Evolutionary conservation across 1,140 invertebrate species (phyloP).

Genomic region (Philopotamus ludificatus): DNA sequence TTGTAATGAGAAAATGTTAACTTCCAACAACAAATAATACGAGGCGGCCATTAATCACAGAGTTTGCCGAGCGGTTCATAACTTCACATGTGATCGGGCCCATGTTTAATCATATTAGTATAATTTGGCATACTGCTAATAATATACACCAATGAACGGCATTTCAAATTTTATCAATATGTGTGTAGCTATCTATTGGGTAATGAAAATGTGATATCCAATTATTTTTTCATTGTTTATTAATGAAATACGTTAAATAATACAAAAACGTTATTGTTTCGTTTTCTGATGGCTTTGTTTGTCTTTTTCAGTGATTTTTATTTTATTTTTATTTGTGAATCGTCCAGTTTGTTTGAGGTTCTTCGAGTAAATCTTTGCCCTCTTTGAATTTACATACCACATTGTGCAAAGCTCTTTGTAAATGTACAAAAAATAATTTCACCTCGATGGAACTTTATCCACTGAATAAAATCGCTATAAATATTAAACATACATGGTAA

Average conservation of each 20-base stretch:
- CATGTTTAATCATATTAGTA: neutral
- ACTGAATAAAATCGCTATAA: too few relatives aligned
- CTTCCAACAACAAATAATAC: neutral
- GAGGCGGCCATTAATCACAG: constrained; percentile 14
- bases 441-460: too few relatives aligned
- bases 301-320: neutral
- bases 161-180: neutral
- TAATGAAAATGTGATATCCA: neutral
- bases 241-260: neutral
- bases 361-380: too few relatives aligned
- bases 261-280: neutral
- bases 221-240: neutral
- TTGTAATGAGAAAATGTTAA: constrained; percentile 20
- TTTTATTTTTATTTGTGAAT: too few relatives aligned
- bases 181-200: neutral
- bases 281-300: neutral
- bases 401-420: too few relatives aligned
- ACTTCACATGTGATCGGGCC: neutral
- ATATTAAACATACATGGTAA: too few relatives aligned
- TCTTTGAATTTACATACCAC: too few relatives aligned
- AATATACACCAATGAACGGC: neutral
- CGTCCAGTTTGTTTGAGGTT: too few relatives aligned
- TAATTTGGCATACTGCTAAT: neutral
- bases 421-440: too few relatives aligned
- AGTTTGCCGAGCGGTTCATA: neutral